Base-by-base conservation (phyloP, 2,797 vertebrate genomes). In the Lithobates sylvaticus region DNA sequence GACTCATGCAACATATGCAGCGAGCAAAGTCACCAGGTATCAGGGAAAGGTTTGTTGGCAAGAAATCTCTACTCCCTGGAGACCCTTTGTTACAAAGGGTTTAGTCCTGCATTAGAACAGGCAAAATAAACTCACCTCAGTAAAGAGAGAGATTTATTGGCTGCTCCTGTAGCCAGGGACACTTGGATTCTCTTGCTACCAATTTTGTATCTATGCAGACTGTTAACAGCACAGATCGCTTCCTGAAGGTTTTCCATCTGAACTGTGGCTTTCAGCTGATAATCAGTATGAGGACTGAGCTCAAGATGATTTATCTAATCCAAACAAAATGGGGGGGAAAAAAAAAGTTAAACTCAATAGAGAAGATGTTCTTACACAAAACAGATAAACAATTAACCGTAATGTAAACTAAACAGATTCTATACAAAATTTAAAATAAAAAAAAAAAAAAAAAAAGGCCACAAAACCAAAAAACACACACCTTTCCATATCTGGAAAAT, bases 251-350 rank as follows among this genome's bases (percentile, higher is more conserved):
- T 97, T 84, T 95, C 92, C 97, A 99, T 98, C 90, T 97, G 97
- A 86, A 99, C 90, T 2, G 94, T 93, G 50, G 97, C 98, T 90
- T 97, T 98, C 86, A 99, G 91, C 90, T 99, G 98, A 89, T 99
- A 99, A 91, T 99, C 98, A 0, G 98, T 99, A 88, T 99, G 97
- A 71, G 97, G 97, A 89, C 97, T 98, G 72, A 99, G 97, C 88
- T 99, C 97, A 54, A 99, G 94, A 36, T 88, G 91, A 92, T 96
- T 98, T 81, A 99, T 96, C 98, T 99, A 70, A 3, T 15, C 12
- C 10, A 12, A 47, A 47, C 44, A 47, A 47, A 47, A 47, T 47
- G 44, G 44, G 9, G 36, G 9, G 2, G 12, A 47, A 47, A 15
- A 12, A 47, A 47, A 47, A 47, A 47, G 3, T 47, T 47, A 0